Percentiles rank a stretch among this genome's conserved stretches.
phyloP scores from a whole-genome alignment of 2,797 vertebrate species.

The Cyprinodon diabolis region DNA sequence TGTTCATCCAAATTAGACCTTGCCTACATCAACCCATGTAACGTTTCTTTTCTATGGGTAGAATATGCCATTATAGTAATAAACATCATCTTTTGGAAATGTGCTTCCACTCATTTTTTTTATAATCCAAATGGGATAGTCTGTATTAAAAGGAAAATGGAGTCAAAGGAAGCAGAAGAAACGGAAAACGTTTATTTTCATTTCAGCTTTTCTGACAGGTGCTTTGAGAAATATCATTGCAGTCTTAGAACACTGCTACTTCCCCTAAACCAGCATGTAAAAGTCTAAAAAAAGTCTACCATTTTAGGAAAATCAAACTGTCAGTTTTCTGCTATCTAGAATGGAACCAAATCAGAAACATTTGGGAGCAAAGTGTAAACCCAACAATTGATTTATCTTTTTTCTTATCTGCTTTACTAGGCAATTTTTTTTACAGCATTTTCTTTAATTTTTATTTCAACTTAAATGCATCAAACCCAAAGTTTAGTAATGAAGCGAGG shows the following conservation, averaged over 20 bases:
- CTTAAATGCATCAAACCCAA: too few species aligned
- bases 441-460: neutral
- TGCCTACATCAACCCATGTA: conserved; percentile 49
- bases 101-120: conserved; percentile 1
- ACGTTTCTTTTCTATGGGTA: conserved; percentile 74
- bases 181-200: neutral
- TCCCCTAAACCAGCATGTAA: neutral
- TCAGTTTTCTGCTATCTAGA: neutral
- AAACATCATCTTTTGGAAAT: conserved; percentile 65
- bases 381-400: too few species aligned
- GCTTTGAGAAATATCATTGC: neutral
- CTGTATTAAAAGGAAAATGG: neutral
- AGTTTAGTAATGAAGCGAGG: neutral
- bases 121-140: neutral
- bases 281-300: neutral
- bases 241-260: neutral
- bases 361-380: too few species aligned
- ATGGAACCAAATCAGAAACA: neutral
- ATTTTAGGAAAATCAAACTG: neutral
- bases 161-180: neutral
- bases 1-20: conserved; percentile 54
- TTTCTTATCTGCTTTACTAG: neutral
- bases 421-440: neutral
- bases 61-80: conserved; percentile 63
- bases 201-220: neutral